A percentile compares a stretch with the other conserved stretches of the same genome.
phyloP scores from a whole-genome alignment of 2,797 vertebrate genomes.

The Sarcoramphus papa region DNA sequence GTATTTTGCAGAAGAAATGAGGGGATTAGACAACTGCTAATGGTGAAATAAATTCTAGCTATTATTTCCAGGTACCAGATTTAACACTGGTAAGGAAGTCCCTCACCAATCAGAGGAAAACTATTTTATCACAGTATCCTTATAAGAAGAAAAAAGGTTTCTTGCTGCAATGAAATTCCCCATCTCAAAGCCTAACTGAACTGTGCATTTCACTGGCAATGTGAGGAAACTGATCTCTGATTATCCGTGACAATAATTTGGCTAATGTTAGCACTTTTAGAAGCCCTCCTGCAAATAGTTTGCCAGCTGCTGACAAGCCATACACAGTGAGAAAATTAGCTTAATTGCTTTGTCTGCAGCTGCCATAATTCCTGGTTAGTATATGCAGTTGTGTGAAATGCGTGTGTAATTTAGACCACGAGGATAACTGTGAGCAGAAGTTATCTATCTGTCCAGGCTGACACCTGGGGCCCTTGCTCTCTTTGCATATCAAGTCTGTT shows the following conservation, averaged over 20 bases:
- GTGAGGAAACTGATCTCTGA: slow-evolving; percentile 17
- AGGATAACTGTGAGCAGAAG: neutral
- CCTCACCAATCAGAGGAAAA: neutral
- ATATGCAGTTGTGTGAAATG: neutral
- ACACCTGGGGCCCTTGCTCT: neutral
- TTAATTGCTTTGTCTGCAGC: slow-evolving; percentile 46
- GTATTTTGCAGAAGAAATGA: slow-evolving; percentile 31
- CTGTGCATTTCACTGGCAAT: neutral
- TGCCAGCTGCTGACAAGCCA: slow-evolving; percentile 38
- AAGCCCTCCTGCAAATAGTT: slow-evolving; percentile 4
- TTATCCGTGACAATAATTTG: slow-evolving; percentile 53
- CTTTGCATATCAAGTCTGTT: neutral
- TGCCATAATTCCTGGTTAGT: slow-evolving; percentile 19
- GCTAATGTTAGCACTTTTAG: slow-evolving; percentile 32
- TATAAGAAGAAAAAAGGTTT: neutral
- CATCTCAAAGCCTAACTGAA: neutral
- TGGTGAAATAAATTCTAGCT: slow-evolving; percentile 19
- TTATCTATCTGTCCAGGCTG: neutral
- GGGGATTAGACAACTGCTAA: neutral
- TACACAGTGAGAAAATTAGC: slow-evolving; percentile 31
- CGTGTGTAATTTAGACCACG: neutral
- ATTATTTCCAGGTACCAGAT: neutral
- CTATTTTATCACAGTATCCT: neutral
- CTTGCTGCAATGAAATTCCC: neutral
- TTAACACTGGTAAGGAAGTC: neutral